Evolutionary conservation across 2,113 vertebrate species (phyloP), one percentile per base, ranked within the genome.

Genomic region (Cololabis saira): DNA sequence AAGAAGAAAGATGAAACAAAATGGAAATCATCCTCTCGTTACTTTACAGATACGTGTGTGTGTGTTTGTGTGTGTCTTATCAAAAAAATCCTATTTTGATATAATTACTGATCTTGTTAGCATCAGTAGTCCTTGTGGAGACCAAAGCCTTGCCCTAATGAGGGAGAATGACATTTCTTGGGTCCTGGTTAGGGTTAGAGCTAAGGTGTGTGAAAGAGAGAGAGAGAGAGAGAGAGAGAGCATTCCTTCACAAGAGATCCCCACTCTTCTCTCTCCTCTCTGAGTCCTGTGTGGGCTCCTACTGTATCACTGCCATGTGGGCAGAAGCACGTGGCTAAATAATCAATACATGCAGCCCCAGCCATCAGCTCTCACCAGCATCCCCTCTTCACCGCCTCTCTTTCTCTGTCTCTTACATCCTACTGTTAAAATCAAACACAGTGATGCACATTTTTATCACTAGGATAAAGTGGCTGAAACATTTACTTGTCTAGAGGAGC

Each of bases 271-370:
- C 24, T 52, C 61, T 62, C 15, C 21, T 52, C 5, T 76, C 48
- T 66, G 53, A 57, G 62, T 19, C 44, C 19, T 65, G 79, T 74
- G 86, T 87, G 83, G 86, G 86, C 19, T 85, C 50, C 44, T 14
- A 18, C 70, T 63, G 79, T 55, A 67, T 66, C 70, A 27, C 65
- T 19, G 52, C 71, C 69, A 80, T 30, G 88, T 86, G 74, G 86
- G 88, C 67, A 61, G 69, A 44, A 66, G 63, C 40, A 22, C 67
- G 43, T n/a, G 16, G 67, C 52, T 50, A 56, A 76, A 43, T 61
- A 62, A 87, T 90, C 84, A 72, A 89, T 87, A 81, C 47, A 59
- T n/a, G 30, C 14, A 6, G 10, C 15, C 18, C 17, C 16, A 12
- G 53, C 61, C 81, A 76, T 78, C 78, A 7, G 67, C 67, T 37